Conservation (phyloP, 2,888 invertebrate genomes). For the Melanostoma mellinum region DNA sequence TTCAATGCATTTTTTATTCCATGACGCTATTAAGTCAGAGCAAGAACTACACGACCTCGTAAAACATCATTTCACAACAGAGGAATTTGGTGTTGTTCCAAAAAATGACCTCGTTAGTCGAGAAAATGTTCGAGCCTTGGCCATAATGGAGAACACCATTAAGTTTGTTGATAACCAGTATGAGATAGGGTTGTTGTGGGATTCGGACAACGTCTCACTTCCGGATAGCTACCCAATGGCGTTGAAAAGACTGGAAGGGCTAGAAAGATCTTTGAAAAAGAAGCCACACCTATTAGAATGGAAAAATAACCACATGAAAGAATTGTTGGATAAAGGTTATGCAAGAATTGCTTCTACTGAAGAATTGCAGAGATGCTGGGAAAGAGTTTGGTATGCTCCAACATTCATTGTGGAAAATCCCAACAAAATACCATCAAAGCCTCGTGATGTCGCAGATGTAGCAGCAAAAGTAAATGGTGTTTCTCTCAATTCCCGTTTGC, state of each 20-base stretch:
- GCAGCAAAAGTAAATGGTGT: slow-evolving; percentile 48
- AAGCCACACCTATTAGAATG: slow-evolving; percentile 6
- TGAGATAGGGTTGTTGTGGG: slow-evolving; percentile 27
- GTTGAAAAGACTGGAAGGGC: not conserved
- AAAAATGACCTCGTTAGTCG: slow-evolving; percentile 14
- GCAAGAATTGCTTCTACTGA: slow-evolving; percentile 45
- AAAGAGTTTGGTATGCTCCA: slow-evolving; percentile 74
- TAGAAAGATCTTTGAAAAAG: slow-evolving; percentile 24
- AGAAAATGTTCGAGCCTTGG: slow-evolving; percentile 13
- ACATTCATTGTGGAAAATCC: slow-evolving; percentile 62
- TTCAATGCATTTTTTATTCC: slow-evolving; percentile 33
- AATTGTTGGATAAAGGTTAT: slow-evolving; percentile 24
- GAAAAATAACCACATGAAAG: slow-evolving; percentile 12
- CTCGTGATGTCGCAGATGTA: slow-evolving; percentile 53
- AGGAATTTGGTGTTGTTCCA: slow-evolving; percentile 23
- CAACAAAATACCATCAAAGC: slow-evolving; percentile 32
- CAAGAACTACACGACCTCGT: slow-evolving; percentile 38
- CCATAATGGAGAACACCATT: slow-evolving; percentile 17
- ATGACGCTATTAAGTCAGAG: slow-evolving; percentile 36
- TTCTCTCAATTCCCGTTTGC: slow-evolving; percentile 44
- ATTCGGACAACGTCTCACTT: slow-evolving; percentile 20
- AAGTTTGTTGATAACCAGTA: slow-evolving; percentile 12
- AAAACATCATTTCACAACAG: slow-evolving; percentile 20
- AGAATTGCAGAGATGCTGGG: slow-evolving; percentile 9
- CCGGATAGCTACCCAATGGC: slow-evolving; percentile 21